These are phyloP conservation scores for Trachurus trachurus DNA, from an alignment of 2,797 vertebrate species.

Conservation along the genomic window DNA sequence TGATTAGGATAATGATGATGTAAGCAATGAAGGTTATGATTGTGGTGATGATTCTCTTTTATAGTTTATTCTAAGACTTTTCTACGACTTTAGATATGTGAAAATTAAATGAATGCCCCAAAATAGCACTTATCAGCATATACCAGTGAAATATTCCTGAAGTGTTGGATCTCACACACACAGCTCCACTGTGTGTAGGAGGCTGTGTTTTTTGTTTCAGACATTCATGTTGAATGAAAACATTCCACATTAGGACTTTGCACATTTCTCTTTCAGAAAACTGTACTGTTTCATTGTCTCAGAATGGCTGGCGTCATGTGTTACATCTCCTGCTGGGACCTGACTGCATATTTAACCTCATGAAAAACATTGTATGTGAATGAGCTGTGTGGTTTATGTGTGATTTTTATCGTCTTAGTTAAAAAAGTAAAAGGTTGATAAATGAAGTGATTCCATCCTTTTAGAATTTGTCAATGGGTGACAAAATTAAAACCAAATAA, in stretches of 20 bases:
- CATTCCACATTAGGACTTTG: slow-evolving; percentile 27
- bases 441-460: neutral
- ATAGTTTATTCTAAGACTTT: slow-evolving; percentile 9
- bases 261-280: slow-evolving; percentile 21
- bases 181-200: neutral
- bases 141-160: slow-evolving; percentile 16
- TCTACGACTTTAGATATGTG: neutral
- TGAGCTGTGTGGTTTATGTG: neutral
- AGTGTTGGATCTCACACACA: neutral
- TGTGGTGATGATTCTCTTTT: neutral
- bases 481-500: neutral
- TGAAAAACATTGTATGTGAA: neutral
- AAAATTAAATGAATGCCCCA: slow-evolving; percentile 3
- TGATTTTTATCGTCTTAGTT: slow-evolving; percentile 15
- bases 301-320: neutral
- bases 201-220: neutral
- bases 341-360: neutral
- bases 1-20: neutral
- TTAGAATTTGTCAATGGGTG: neutral
- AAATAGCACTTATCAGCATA: neutral
- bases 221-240: slow-evolving; percentile 2
- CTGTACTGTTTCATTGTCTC: neutral
- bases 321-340: slow-evolving; percentile 4
- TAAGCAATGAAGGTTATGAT: neutral
- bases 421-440: neutral